Conservation (phyloP, 2,888 invertebrate species). For the Phaonia tiefii region DNA sequence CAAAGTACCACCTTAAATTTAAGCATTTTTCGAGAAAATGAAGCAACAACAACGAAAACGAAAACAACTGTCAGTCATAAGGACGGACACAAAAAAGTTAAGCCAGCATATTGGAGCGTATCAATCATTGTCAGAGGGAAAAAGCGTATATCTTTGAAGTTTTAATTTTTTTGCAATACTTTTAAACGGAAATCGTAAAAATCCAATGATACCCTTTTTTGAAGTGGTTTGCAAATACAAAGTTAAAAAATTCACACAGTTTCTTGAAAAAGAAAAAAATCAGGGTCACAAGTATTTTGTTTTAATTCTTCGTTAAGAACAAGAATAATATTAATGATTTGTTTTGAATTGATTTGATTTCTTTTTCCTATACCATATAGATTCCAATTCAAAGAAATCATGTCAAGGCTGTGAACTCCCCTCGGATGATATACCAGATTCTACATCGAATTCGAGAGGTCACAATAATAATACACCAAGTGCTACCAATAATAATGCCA, state of each 20-base stretch:
- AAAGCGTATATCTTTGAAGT: slow-evolving; percentile 59
- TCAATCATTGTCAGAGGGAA: slow-evolving; percentile 75
- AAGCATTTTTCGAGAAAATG: slow-evolving; percentile 38
- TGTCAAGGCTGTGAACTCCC: slow-evolving; percentile 91
- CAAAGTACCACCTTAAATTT: slow-evolving; percentile 62
- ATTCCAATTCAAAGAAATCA: slow-evolving; percentile 84
- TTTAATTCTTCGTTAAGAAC: slow-evolving; percentile 13
- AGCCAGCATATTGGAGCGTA: slow-evolving; percentile 70
- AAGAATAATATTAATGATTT: slow-evolving; percentile 27
- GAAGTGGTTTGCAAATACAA: not conserved
- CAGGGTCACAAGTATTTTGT: slow-evolving; percentile 24
- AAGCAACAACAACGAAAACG: not conserved
- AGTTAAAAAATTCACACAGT: slow-evolving; percentile 7
- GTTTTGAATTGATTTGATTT: slow-evolving; percentile 33
- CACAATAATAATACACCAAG: slow-evolving; percentile 91
- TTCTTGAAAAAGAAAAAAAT: not conserved
- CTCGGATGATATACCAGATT: slow-evolving; percentile 87
- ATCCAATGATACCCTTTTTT: slow-evolving; percentile 45
- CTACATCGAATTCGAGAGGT: slow-evolving; percentile 84
- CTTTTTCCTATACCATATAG: slow-evolving; percentile 71
- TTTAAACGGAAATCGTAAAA: slow-evolving; percentile 37
- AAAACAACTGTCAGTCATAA: not conserved
- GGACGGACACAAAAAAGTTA: slow-evolving; percentile 24
- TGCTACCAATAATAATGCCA: slow-evolving; percentile 88
- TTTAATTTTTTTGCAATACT: slow-evolving; percentile 42